Base-by-base conservation (phyloP, 2,113 vertebrate species). In the Onychorhynchus coronatus region DNA sequence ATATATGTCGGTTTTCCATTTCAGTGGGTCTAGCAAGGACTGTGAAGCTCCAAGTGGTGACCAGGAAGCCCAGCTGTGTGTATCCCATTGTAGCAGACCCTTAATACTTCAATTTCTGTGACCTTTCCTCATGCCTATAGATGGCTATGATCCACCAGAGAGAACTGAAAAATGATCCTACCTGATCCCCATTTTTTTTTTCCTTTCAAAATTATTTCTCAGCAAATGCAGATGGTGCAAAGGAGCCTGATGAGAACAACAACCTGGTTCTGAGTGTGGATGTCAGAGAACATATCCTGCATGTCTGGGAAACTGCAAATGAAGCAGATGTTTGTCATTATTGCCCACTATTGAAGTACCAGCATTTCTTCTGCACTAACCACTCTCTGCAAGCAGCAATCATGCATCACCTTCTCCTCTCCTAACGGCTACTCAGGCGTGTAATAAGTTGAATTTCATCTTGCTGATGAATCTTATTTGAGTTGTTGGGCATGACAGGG, bases 381-480 rank as follows among this genome's bases (percentile, higher is more conserved):
- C 80, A 73, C 61, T 27, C 0, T 0, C 81, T 81, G 89, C 41
- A 85, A 80, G 70, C 75, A 85, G 78, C 91, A 88, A 79, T 88
- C 85, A 66, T 56, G 59, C 74, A 89, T 88, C 77, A 72, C 86
- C 85, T 74, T 90, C 74, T 90, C 55, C 47, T 93, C 86, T 61
- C 35, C 89, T 88, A 76, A 86, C 62, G 84, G 81, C 42, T 70
- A 84, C 91, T 94, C 91, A 83, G 87, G 93, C 28, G 0, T 94
- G 92, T 93, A 95, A 72, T 92, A 92, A 91, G 62, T 68, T 62
- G 63, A 94, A 94, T 94, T 97, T 79, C 85, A 95, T 86, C 94
- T 85, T 89, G 91, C 93, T 94, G 88, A 97, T 88, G 65, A 84
- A 81, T 78, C 89, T 93, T 58, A 65, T 93, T 93, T 89, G 49